Base-by-base conservation (phyloP, 1,140 invertebrate genomes). In the Periplaneta americana region DNA sequence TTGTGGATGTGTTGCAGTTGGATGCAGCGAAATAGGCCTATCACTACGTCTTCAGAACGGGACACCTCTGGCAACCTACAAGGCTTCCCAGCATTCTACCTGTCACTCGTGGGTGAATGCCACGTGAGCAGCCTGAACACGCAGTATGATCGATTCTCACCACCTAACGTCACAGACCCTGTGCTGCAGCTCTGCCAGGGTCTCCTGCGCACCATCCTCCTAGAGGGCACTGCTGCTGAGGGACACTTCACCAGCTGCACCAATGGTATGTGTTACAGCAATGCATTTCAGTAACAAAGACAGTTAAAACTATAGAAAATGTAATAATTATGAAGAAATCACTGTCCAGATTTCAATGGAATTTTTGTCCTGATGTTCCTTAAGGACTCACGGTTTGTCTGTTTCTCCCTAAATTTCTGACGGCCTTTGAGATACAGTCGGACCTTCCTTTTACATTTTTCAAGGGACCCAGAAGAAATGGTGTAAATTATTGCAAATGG, bases 61-160 rank as follows among this genome's bases (percentile, higher is more conserved):
- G 32, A 76, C 32, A 2, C 31, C 1, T 75, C 75, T 18, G 39
- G 77, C 34, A 28, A 15, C 3, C 13, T 86, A 9, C 89, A 88
- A 84, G 87, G 88, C 84, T 88, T 90, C 82, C 85, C 87, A n/a
- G 87, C 85, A 80, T 90, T 88, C 84, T 90, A 90, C 79, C 86
- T 86, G 80, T 86, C 86, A 10, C 75, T 89, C 17, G 86, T 88
- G 32, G 78, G 83, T 34, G 82, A 84, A 13, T 85, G 83, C 78
- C 85, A 82, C 82, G 80, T 86, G 8, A 88, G 89, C 75, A 84
- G 84, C 82, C 82, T 87, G 34, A 87, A 88, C 77, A 85, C 85
- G 8, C 86, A 86, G 35, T 90, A 90, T 74, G 84, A 84, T 33
- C 86, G 84, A 35, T 90, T 88, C 85, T 86, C 86, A 8, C 83